A percentile compares a stretch with the other conserved stretches of the same genome.
Evolutionary conservation across 2,888 invertebrate species (phyloP).

Genomic region (Diabrotica balteata): DNA sequence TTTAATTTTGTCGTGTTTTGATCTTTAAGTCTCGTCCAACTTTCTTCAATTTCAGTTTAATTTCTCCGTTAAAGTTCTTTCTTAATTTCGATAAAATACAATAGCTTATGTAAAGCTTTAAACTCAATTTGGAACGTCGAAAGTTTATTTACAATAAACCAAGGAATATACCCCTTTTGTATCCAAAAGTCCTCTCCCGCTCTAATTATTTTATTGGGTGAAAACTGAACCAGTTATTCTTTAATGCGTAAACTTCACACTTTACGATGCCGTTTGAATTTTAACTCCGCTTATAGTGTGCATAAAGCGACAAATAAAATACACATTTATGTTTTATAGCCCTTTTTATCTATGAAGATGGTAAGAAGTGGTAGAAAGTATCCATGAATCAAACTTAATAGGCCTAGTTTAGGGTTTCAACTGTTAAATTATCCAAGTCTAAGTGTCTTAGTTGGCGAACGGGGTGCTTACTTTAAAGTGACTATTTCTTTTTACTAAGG

Average conservation of each 20-base stretch:
- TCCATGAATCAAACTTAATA: constrained; percentile 7
- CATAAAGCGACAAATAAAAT: not conserved
- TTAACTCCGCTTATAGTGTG: not conserved
- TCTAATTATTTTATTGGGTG: constrained; percentile 30
- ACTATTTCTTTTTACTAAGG: too few species aligned
- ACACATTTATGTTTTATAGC: constrained; percentile 1
- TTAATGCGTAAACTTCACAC: not conserved
- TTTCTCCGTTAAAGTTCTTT: too few species aligned
- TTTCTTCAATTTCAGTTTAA: too few species aligned
- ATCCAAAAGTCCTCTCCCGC: too few species aligned
- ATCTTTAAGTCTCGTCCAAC: too few species aligned
- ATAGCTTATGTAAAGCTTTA: too few species aligned
- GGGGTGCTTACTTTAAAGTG: too few species aligned
- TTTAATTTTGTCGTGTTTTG: too few species aligned
- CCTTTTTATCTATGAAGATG: not conserved
- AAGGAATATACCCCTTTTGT: too few species aligned
- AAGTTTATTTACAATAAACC: too few species aligned
- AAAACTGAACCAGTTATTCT: constrained; percentile 15
- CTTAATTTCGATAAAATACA: too few species aligned
- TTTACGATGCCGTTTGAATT: constrained; percentile 4
- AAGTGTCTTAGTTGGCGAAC: not conserved
- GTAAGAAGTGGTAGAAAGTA: not conserved
- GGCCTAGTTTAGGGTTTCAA: not conserved
- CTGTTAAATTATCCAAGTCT: not conserved
- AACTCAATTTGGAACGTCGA: too few species aligned